Evolutionary conservation across 2,113 vertebrate genomes (phyloP), one percentile per base, ranked within the genome.

Genomic region (Glaucomys volans): DNA sequence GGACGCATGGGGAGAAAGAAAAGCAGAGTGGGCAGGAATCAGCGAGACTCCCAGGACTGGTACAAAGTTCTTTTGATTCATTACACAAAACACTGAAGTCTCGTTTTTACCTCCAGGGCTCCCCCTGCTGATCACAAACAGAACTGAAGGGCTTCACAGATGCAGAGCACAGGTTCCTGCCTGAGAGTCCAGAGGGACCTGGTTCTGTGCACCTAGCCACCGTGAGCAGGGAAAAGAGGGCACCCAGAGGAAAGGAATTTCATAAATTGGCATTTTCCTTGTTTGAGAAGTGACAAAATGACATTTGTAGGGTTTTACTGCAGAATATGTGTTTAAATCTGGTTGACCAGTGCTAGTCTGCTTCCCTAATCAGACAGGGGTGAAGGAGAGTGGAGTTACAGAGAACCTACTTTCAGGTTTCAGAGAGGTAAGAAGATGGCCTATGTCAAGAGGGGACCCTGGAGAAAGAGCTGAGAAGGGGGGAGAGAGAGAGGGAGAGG

Each of bases 201-300:
- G 2, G 13, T 40, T 79, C 50, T 40, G 17, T 4, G 26, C 30
- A 7, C 1, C 1, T 3, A 59, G 24, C 4, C 6, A 0, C 11
- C 2, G 10, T 1, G 13, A 14, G 22, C 37, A 81, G 59, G 40
- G 42, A 20, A n/a, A 54, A 71, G 59, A 22, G 3, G 22, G 54
- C 16, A 80, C 24, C 2, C 8, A 13, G 17, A 50, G 42, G 2
- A 47, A 82, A 44, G 42, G 9, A 59, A 30, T 2, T 24, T 28
- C 20, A 6, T 9, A 16, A 50, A 17, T 4, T 42, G 28, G 6
- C 1, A 66, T 28, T 66, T 66, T 80, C 47, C 42, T 81, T 24
- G 26, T 75, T 59, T 44, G 30, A 62, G 20, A 90, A n/a, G n/a
- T 35, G 47, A 52, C 69, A 1, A 40, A 40, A 32, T 28, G 17